Evolutionary conservation across 2,797 vertebrate species (phyloP).

Genomic region (Eutrigla gurnardus): DNA sequence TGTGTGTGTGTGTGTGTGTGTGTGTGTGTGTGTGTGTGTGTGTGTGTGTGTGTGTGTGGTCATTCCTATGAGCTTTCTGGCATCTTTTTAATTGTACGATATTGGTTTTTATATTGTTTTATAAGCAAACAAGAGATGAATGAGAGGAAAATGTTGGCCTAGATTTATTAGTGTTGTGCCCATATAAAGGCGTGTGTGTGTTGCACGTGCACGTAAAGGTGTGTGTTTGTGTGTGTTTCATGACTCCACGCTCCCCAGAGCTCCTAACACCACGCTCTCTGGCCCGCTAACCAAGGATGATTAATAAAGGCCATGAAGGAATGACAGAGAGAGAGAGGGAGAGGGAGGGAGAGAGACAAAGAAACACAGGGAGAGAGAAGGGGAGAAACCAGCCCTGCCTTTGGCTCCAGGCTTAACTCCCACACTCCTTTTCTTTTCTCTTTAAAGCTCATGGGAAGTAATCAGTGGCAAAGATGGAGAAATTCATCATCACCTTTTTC

Average conservation of each 20-base stretch:
- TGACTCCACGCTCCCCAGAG: slow-evolving; percentile 63
- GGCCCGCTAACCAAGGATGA: slow-evolving; percentile 82
- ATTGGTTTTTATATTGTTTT: slow-evolving; percentile 21
- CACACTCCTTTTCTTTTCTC: slow-evolving; percentile 58
- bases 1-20: slow-evolving; percentile 7
- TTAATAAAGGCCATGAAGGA: slow-evolving; percentile 77
- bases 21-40: slow-evolving; percentile 21
- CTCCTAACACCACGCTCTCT: slow-evolving; percentile 71
- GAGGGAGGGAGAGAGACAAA: slow-evolving; percentile 16
- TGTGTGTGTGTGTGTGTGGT: slow-evolving; percentile 8
- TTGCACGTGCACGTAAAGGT: background rate
- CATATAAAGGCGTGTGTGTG: slow-evolving; percentile 45
- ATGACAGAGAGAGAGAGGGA: slow-evolving; percentile 22
- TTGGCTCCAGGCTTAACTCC: slow-evolving; percentile 69
- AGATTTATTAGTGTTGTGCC: slow-evolving; percentile 37
- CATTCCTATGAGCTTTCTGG: background rate
- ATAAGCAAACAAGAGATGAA: slow-evolving; percentile 33
- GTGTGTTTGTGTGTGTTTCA: slow-evolving; percentile 30
- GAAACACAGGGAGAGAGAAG: slow-evolving; percentile 17
- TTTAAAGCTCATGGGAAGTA: slow-evolving; percentile 67
- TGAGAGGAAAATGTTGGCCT: slow-evolving; percentile 10
- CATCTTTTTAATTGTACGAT: slow-evolving; percentile 17
- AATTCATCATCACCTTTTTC: slow-evolving; percentile 42
- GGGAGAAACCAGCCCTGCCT: slow-evolving; percentile 53
- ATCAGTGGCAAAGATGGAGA: slow-evolving; percentile 53